phyloP scores from a whole-genome alignment of 2,888 invertebrate species.

The Heliconius erato region DNA sequence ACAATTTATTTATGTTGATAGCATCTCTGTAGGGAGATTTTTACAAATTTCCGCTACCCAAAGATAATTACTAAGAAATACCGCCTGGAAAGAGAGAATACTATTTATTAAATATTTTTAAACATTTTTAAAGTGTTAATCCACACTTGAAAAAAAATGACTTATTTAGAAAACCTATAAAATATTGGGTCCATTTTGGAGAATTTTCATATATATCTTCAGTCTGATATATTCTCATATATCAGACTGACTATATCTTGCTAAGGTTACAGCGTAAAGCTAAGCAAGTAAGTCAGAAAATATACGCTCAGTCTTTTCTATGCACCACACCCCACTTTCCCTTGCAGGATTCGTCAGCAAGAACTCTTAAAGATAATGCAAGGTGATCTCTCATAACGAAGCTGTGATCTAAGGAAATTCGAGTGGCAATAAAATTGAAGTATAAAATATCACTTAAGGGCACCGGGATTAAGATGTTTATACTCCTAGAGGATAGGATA shows the following conservation, averaged over 20 bases:
- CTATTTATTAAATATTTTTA: too few species aligned
- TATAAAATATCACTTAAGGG: constrained; percentile 52
- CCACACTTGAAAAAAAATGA: too few species aligned
- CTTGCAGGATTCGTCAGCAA: constrained; percentile 46
- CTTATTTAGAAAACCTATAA: too few species aligned
- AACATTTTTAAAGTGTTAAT: too few species aligned
- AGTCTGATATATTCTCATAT: too few species aligned
- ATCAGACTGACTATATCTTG: neutral
- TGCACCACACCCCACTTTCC: constrained; percentile 50
- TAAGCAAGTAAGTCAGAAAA: neutral
- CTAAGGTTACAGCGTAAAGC: neutral
- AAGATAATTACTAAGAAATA: too few species aligned
- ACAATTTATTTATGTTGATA: too few species aligned
- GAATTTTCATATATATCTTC: too few species aligned
- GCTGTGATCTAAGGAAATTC: constrained; percentile 76
- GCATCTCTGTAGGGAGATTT: too few species aligned
- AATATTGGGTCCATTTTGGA: too few species aligned
- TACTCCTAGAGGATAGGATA: neutral
- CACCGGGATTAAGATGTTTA: constrained; percentile 44
- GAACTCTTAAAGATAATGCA: constrained; percentile 79
- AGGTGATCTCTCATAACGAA: constrained; percentile 74
- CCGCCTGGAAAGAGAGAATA: too few species aligned
- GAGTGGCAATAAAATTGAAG: constrained; percentile 79
- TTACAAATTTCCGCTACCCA: too few species aligned
- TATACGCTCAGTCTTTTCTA: constrained; percentile 34